Evolutionary conservation across 2,113 vertebrate species (phyloP).

Genomic region (Sturnus vulgaris): DNA sequence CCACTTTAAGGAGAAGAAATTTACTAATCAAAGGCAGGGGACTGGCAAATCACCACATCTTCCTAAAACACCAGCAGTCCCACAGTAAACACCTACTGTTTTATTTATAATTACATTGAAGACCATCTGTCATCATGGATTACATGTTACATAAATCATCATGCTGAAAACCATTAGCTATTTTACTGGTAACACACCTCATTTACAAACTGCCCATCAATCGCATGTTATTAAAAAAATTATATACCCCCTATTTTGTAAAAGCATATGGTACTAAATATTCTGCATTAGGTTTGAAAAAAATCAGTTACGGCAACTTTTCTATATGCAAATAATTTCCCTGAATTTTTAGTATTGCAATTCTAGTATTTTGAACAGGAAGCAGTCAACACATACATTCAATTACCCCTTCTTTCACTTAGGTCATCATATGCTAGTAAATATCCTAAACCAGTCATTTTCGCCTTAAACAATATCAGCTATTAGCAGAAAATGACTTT

Average conservation of each 20-base stretch:
- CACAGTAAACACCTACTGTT: constrained; percentile 42
- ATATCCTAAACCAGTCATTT: background rate
- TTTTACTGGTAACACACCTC: constrained; percentile 39
- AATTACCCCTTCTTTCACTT: constrained; percentile 36
- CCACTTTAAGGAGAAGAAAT: background rate
- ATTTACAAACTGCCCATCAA: constrained; percentile 49
- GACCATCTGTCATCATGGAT: constrained; percentile 53
- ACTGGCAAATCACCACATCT: background rate
- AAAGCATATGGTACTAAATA: background rate
- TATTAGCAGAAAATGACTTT: constrained; percentile 4
- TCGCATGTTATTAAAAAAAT: background rate
- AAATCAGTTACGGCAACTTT: constrained; percentile 18
- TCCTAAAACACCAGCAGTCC: background rate
- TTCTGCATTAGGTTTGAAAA: background rate
- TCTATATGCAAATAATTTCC: constrained; percentile 29
- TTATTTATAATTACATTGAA: constrained; percentile 55
- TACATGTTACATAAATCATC: constrained; percentile 54
- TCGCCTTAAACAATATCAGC: background rate
- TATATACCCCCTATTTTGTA: background rate
- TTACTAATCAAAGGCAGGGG: background rate
- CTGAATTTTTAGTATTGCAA: background rate
- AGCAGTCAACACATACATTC: background rate
- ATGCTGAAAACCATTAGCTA: constrained; percentile 43
- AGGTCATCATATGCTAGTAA: background rate
- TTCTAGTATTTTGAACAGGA: constrained; percentile 9